A percentile compares a stretch with the other conserved stretches of the same genome.
These are phyloP conservation scores for Ceratitis capitata DNA, from an alignment of 1,140 invertebrate species.

Conservation along the genomic window DNA sequence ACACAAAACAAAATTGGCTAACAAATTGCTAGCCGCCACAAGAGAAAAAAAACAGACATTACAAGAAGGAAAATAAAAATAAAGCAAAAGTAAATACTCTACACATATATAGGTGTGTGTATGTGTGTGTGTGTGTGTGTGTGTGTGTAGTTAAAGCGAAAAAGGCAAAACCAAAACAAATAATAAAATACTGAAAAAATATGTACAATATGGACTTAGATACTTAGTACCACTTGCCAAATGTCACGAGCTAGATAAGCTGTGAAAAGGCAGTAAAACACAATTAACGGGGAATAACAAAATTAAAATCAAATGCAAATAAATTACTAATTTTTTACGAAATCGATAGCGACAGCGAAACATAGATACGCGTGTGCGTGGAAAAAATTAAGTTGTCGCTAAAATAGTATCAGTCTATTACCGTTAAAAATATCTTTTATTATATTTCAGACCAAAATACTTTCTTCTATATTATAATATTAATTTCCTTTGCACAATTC, in stretches of 20 bases:
- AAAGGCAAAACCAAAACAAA: neutral
- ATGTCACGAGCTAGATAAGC: slow-evolving; percentile 21
- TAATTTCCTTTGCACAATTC: too few relatives aligned
- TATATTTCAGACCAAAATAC: too few relatives aligned
- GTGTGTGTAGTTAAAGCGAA: neutral
- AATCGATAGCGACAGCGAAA: neutral
- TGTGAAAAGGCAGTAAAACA: neutral
- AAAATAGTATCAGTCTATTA: too few relatives aligned
- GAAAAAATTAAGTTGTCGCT: neutral
- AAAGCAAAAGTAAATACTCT: neutral
- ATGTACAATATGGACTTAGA: slow-evolving; percentile 20
- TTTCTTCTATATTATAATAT: too few relatives aligned
- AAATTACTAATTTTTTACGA: neutral
- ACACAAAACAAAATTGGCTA: neutral
- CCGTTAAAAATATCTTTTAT: too few relatives aligned
- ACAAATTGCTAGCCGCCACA: neutral
- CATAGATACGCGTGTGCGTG: neutral
- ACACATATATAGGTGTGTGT: too few relatives aligned
- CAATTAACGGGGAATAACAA: neutral
- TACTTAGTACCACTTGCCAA: slow-evolving; percentile 31
- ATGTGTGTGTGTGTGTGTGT: neutral
- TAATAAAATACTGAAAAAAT: neutral
- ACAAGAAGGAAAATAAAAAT: neutral
- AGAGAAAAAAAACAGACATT: neutral
- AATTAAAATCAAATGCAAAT: slow-evolving; percentile 1